A percentile compares a stretch with the other conserved stretches of the same genome.
Conservation (phyloP, 2,888 invertebrate genomes). For the Ormyrus thymus region DNA sequence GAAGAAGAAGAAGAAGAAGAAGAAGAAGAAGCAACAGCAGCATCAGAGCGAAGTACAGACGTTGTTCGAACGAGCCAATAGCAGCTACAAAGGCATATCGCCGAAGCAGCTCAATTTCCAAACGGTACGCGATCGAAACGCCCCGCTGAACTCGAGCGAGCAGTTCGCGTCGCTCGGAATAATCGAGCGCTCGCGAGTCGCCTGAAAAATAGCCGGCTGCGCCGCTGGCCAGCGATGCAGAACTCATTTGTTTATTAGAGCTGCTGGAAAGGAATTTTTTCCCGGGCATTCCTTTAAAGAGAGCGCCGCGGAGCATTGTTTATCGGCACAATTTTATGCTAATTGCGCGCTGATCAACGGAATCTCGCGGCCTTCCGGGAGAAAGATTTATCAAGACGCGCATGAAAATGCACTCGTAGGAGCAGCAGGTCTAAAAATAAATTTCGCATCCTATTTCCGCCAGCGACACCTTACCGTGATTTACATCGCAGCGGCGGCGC, state of each 20-base stretch:
- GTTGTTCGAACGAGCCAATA: conserved; percentile 5
- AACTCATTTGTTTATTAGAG: conserved; percentile 46
- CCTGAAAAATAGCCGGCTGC: background rate
- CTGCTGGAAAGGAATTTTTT: background rate
- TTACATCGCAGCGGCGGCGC: too few relatives aligned
- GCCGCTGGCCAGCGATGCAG: background rate
- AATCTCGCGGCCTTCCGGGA: too few relatives aligned
- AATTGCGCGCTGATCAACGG: too few relatives aligned
- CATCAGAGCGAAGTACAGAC: too few relatives aligned
- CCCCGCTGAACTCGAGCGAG: conserved; percentile 17
- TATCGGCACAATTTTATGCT: too few relatives aligned
- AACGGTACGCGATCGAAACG: conserved; percentile 39
- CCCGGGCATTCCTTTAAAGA: too few relatives aligned
- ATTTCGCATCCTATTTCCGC: too few relatives aligned
- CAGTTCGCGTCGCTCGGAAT: conserved; percentile 20
- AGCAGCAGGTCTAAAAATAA: too few relatives aligned
- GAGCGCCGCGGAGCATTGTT: too few relatives aligned
- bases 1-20: background rate
- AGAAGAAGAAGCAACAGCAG: background rate
- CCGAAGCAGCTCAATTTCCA: conserved; percentile 43
- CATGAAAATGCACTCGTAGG: too few relatives aligned
- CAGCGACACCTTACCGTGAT: too few relatives aligned
- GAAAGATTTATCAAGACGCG: too few relatives aligned
- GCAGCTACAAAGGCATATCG: conserved; percentile 38
- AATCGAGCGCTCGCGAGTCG: conserved; percentile 10